A percentile compares a stretch with the other conserved stretches of the same genome.
These are phyloP conservation scores for Echiichthys vipera DNA, from an alignment of 2,797 vertebrate species.

Conservation along the genomic window DNA sequence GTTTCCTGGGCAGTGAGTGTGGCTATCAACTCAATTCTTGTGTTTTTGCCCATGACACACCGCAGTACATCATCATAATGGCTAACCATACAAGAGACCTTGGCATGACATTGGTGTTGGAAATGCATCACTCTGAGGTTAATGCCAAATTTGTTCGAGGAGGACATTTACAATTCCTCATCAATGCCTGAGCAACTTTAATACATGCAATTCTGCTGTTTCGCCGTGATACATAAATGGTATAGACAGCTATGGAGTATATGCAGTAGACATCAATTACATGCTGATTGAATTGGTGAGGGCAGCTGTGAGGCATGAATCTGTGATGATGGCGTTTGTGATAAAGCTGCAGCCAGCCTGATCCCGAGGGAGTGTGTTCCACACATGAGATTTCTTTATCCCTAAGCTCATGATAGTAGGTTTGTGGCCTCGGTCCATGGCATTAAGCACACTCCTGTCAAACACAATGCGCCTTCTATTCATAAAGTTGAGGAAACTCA, in stretches of 20 bases:
- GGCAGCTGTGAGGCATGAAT: constrained; percentile 42
- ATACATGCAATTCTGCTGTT: constrained; percentile 55
- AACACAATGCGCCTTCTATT: constrained; percentile 11
- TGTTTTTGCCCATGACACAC: constrained; percentile 57
- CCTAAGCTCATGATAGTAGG: constrained; percentile 42
- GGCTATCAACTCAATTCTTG: constrained; percentile 47
- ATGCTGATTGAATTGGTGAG: constrained; percentile 53
- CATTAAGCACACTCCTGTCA: constrained; percentile 37
- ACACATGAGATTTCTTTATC: constrained; percentile 52
- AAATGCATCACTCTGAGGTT: constrained; percentile 66
- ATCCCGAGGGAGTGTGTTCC: constrained; percentile 41
- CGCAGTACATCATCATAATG: constrained; percentile 64
- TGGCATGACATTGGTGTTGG: constrained; percentile 71
- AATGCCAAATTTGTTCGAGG: constrained; percentile 61
- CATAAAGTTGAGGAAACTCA: constrained; percentile 19
- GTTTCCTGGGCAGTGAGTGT: constrained; percentile 36
- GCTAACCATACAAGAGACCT: constrained; percentile 62
- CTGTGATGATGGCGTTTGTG: constrained; percentile 54
- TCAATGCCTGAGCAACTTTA: constrained; percentile 60
- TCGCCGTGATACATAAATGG: constrained; percentile 51
- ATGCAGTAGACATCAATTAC: constrained; percentile 66
- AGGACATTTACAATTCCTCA: constrained; percentile 63
- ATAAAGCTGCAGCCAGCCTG: constrained; percentile 49
- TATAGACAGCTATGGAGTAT: constrained; percentile 59
- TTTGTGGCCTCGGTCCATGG: constrained; percentile 55